Conservation (phyloP, 2,888 invertebrate genomes). For the Watsonalla binaria region DNA sequence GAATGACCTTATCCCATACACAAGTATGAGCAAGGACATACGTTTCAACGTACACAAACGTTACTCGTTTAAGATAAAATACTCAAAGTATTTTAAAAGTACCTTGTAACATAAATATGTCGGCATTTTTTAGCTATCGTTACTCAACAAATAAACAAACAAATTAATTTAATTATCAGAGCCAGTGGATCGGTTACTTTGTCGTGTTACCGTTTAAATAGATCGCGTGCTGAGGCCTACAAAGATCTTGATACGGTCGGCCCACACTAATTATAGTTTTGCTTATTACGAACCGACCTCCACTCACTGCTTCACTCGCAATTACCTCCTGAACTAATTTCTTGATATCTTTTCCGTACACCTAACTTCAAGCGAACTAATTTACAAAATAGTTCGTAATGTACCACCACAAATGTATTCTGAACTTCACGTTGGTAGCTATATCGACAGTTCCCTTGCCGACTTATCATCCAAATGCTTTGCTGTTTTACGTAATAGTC, state of each 20-base stretch:
- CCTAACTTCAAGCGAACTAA: background rate
- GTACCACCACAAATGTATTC: too few species aligned
- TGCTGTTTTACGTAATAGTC: too few species aligned
- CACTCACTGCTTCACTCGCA: conserved; percentile 5
- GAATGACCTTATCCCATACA: too few species aligned
- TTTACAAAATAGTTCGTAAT: too few species aligned
- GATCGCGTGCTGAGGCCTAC: conserved; percentile 57
- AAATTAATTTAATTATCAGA: conserved; percentile 54
- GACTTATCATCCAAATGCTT: too few species aligned
- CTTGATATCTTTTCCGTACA: background rate
- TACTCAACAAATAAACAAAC: conserved; percentile 25
- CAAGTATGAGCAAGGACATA: too few species aligned
- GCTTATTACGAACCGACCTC: conserved; percentile 46
- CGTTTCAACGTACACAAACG: too few species aligned
- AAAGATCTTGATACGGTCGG: conserved; percentile 59
- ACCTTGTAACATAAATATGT: background rate
- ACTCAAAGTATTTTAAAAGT: too few species aligned
- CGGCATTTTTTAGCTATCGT: background rate
- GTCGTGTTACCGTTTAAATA: conserved; percentile 59
- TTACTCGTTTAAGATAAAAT: too few species aligned
- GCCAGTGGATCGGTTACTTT: conserved; percentile 35
- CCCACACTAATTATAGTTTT: conserved; percentile 66
- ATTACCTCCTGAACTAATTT: conserved; percentile 2
- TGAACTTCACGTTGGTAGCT: too few species aligned
- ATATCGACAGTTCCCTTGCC: too few species aligned